Evolutionary conservation across 2,113 vertebrate genomes (phyloP).

Genomic region (Amphiprion ocellaris): DNA sequence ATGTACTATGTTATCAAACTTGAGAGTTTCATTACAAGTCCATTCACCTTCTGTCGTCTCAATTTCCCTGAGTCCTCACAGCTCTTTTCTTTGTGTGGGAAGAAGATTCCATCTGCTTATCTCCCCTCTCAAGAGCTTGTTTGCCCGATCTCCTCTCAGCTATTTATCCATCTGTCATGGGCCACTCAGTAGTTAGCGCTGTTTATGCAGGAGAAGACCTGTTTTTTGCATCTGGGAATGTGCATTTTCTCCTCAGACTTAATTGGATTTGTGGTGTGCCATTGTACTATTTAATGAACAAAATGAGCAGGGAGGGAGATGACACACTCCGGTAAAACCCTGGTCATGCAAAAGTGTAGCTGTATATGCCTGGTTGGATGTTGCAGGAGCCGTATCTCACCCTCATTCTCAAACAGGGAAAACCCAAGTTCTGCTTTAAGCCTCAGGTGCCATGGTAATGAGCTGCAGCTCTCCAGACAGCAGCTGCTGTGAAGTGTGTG

Average conservation of each 20-base stretch:
- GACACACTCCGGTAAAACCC: not conserved
- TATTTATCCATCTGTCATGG: slow-evolving; percentile 59
- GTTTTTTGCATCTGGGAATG: slow-evolving; percentile 27
- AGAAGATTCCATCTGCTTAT: slow-evolving; percentile 52
- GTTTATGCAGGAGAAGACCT: slow-evolving; percentile 28
- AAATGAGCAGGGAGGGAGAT: not conserved
- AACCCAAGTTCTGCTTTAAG: slow-evolving; percentile 60
- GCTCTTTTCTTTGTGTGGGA: slow-evolving; percentile 40
- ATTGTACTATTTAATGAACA: slow-evolving; percentile 27
- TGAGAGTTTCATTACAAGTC: slow-evolving; percentile 35
- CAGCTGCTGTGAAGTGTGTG: slow-evolving; percentile 50
- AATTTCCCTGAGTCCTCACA: slow-evolving; percentile 31
- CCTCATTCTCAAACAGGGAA: slow-evolving; percentile 57
- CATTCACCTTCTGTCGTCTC: slow-evolving; percentile 39
- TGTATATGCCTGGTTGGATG: slow-evolving; percentile 26
- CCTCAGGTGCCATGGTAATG: slow-evolving; percentile 76
- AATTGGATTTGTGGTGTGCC: slow-evolving; percentile 18
- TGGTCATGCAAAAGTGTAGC: slow-evolving; percentile 22
- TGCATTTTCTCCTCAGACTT: slow-evolving; percentile 2
- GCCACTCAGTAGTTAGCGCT: slow-evolving; percentile 32
- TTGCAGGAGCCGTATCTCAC: slow-evolving; percentile 25
- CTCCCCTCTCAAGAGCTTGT: slow-evolving; percentile 31
- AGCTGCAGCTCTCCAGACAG: slow-evolving; percentile 63
- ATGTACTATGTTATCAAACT: slow-evolving; percentile 10
- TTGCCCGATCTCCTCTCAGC: slow-evolving; percentile 38